These are phyloP conservation scores for Gymnocephalus cernua DNA, from an alignment of 2,113 vertebrate species.

Conservation along the genomic window DNA sequence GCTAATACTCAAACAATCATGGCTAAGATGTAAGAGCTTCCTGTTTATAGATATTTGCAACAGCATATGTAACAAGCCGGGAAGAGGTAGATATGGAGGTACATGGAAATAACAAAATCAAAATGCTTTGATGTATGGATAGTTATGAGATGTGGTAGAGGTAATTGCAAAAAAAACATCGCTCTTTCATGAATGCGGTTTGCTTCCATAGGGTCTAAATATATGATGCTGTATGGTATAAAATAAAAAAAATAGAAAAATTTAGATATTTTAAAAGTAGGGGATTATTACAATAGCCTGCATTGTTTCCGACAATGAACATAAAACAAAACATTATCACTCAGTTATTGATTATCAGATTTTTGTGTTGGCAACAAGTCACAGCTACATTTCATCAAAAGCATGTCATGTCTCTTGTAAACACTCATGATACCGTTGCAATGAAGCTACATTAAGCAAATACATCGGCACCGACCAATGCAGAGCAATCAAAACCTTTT, in stretches of 20 bases:
- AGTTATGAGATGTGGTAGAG: not conserved
- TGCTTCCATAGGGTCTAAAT: not conserved
- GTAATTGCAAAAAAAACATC: not conserved
- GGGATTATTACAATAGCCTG: slow-evolving; percentile 21
- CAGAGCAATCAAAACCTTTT: slow-evolving; percentile 26
- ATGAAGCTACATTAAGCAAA: slow-evolving; percentile 48
- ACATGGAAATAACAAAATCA: not conserved
- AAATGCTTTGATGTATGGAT: not conserved
- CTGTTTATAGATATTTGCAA: not conserved
- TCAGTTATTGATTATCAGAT: not conserved
- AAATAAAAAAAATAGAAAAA: not conserved
- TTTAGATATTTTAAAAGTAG: slow-evolving; percentile 26
- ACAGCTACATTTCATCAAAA: slow-evolving; percentile 48
- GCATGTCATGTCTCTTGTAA: slow-evolving; percentile 32
- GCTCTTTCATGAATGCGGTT: not conserved
- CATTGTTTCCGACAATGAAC: slow-evolving; percentile 20
- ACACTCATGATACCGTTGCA: slow-evolving; percentile 30
- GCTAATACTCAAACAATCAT: not conserved
- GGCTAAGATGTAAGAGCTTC: not conserved
- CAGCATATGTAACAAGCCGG: not conserved
- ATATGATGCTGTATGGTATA: not conserved
- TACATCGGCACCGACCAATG: slow-evolving; percentile 38
- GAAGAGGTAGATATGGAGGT: not conserved
- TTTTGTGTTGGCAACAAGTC: slow-evolving; percentile 28
- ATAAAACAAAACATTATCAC: slow-evolving; percentile 30